Conservation (phyloP, 2,888 invertebrate genomes). For the Ligdia adustata region DNA sequence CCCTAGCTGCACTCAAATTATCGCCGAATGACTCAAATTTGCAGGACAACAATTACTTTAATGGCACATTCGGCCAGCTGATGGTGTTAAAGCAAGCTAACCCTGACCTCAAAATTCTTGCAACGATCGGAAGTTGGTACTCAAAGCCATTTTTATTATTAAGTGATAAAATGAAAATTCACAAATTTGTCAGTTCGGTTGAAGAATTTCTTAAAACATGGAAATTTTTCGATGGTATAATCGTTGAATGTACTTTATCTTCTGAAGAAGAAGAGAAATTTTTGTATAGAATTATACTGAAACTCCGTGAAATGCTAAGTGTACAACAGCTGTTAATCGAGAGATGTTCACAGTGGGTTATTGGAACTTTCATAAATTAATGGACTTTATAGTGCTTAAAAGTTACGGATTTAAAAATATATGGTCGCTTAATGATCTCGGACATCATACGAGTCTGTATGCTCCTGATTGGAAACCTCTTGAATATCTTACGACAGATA, state of each 20-base stretch:
- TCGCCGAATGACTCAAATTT: conserved; percentile 73
- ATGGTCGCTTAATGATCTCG: conserved; percentile 78
- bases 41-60: conserved; percentile 75
- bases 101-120: conserved; percentile 74
- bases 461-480: conserved; percentile 74
- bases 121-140: conserved; percentile 77
- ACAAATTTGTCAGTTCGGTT: conserved; percentile 72
- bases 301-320: conserved; percentile 72
- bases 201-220: conserved; percentile 76
- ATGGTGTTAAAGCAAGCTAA: conserved; percentile 76
- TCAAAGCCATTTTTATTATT: conserved; percentile 78
- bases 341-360: conserved; percentile 77
- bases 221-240: conserved; percentile 80
- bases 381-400: conserved; percentile 79
- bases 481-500: conserved; percentile 77
- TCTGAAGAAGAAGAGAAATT: conserved; percentile 71
- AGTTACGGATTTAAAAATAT: conserved; percentile 79
- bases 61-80: conserved; percentile 76
- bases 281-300: conserved; percentile 69
- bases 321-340: conserved; percentile 67
- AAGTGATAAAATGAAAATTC: conserved; percentile 65
- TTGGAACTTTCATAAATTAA: conserved; percentile 71
- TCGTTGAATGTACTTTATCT: conserved; percentile 76
- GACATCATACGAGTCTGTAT: conserved; percentile 70
- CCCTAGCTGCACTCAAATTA: conserved; percentile 76